phyloP scores from a whole-genome alignment of 2,888 invertebrate species.

The Drosophila ezoana region DNA sequence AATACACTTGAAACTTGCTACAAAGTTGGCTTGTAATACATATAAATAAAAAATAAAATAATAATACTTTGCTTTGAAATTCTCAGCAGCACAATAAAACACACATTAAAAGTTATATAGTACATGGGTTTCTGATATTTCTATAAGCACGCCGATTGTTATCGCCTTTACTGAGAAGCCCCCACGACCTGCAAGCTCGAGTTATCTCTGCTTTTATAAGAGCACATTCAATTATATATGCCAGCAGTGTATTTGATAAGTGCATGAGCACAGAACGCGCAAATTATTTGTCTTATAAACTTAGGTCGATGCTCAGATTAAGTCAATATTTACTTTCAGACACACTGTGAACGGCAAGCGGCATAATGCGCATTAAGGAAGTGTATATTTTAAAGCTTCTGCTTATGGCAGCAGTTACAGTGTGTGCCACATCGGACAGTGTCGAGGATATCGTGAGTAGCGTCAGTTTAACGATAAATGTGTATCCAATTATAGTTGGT shows the following conservation, averaged over 20 bases:
- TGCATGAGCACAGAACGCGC: neutral
- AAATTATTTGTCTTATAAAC: neutral
- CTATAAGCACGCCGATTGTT: no score
- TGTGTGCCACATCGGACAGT: neutral
- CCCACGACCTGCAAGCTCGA: no score
- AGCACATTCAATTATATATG: no score
- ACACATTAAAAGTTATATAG: no score
- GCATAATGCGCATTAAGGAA: neutral
- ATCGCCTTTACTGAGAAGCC: no score
- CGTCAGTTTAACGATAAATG: no score
- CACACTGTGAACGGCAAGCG: neutral
- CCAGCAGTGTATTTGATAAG: neutral
- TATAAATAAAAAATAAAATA: neutral
- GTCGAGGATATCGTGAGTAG: neutral
- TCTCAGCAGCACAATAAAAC: no score
- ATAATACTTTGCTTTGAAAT: no score
- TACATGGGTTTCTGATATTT: no score
- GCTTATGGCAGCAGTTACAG: neutral
- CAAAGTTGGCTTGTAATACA: neutral
- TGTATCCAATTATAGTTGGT: no score
- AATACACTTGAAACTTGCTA: no score
- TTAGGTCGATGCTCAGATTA: neutral
- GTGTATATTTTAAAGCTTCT: neutral
- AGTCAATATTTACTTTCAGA: neutral
- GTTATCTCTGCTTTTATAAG: neutral